A percentile compares a stretch with the other conserved stretches of the same genome.
These are phyloP conservation scores for Ceraclea dissimilis DNA, from an alignment of 2,888 invertebrate species.

Conservation along the genomic window DNA sequence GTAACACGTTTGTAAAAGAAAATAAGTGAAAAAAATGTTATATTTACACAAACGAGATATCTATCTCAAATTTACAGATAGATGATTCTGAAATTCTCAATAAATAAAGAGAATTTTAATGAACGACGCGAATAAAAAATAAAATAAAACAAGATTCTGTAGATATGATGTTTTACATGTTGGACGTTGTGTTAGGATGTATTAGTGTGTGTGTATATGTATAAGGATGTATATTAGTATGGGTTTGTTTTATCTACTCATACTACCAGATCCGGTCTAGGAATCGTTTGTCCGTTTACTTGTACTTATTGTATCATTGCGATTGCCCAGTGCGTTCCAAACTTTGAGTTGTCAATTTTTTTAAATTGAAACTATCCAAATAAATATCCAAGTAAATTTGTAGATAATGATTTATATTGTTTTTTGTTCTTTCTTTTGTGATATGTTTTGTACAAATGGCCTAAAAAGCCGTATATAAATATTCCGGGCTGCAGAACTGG, in stretches of 20 bases:
- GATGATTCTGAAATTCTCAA: constrained; percentile 25
- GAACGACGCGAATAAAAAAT: constrained; percentile 22
- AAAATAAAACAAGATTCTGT: constrained; percentile 6
- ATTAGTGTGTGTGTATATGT: too few relatives aligned
- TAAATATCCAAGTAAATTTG: too few relatives aligned
- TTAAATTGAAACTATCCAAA: too few relatives aligned
- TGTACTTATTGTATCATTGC: constrained; percentile 7
- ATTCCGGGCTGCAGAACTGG: too few relatives aligned
- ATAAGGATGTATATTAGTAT: not conserved
- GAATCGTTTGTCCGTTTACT: constrained; percentile 11
- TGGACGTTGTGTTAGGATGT: not conserved
- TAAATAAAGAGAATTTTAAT: constrained; percentile 27
- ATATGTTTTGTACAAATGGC: too few relatives aligned
- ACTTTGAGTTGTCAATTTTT: not conserved
- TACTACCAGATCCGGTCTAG: constrained; percentile 2
- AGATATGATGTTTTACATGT: not conserved
- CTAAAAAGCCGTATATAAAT: too few relatives aligned
- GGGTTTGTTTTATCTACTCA: not conserved
- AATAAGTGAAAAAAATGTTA: not conserved
- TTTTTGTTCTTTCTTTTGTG: too few relatives aligned
- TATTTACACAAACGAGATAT: constrained; percentile 4
- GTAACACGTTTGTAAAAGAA: too few relatives aligned
- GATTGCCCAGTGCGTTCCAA: not conserved
- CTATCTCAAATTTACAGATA: constrained; percentile 20
- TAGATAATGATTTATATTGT: too few relatives aligned